These are phyloP conservation scores for Pyxicephalus adspersus DNA, from an alignment of 2,113 vertebrate species.

Conservation along the genomic window DNA sequence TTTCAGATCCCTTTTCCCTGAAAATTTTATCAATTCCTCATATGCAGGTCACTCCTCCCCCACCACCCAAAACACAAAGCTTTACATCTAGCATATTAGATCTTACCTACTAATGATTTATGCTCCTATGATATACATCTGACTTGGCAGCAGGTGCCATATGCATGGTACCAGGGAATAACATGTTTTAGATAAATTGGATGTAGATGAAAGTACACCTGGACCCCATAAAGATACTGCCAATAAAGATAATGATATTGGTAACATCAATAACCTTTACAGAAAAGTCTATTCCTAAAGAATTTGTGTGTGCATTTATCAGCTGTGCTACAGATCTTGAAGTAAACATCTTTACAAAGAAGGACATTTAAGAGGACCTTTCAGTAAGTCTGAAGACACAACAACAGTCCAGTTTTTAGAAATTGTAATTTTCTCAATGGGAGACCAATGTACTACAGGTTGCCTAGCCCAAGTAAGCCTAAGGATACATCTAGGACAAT, in stretches of 20 bases:
- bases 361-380: no score
- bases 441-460: no score
- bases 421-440: no score
- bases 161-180: not conserved
- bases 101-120: not conserved
- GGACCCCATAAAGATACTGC: not conserved
- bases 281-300: not conserved
- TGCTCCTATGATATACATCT: not conserved
- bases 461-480: no score
- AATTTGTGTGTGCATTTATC: no score
- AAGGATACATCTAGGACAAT: no score
- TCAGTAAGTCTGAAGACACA: no score
- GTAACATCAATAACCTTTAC: not conserved
- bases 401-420: no score
- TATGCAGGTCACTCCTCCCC: not conserved
- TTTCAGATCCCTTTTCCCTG: not conserved
- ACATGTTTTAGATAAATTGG: not conserved
- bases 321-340: no score
- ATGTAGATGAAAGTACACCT: constrained; percentile 2
- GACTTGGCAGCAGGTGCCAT: constrained; percentile 24
- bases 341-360: no score
- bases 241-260: not conserved
- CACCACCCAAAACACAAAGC: no score
- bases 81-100: no score
- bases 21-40: not conserved